phyloP scores from a whole-genome alignment of 2,113 vertebrate genomes.

The Catharus bicknelli region DNA sequence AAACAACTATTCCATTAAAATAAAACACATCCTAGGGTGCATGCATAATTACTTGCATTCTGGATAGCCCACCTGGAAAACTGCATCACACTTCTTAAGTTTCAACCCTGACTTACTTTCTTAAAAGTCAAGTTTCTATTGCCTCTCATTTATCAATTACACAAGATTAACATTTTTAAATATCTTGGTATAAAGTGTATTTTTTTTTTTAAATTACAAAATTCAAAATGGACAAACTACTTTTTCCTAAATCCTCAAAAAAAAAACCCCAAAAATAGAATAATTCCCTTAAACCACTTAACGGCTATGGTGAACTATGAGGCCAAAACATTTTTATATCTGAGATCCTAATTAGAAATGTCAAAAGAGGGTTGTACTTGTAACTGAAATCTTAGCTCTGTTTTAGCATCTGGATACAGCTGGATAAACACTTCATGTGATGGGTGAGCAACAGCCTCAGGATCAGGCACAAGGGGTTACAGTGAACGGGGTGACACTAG shows the following conservation, averaged over 20 bases:
- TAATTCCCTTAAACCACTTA: background rate
- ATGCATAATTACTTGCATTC: background rate
- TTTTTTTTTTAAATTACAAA: background rate
- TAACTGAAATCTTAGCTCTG: background rate
- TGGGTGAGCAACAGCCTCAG: background rate
- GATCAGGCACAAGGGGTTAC: too few relatives aligned
- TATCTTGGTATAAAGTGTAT: background rate
- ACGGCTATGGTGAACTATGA: background rate
- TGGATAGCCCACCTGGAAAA: background rate
- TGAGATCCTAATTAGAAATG: background rate
- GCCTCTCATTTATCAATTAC: background rate
- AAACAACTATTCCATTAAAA: background rate
- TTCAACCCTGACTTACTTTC: background rate
- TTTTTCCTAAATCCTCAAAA: background rate
- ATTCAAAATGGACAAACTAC: background rate
- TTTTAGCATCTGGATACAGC: background rate
- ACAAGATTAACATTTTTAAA: background rate
- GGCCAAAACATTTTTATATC: background rate
- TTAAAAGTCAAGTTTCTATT: background rate
- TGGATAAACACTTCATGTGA: background rate
- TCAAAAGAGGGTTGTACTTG: background rate
- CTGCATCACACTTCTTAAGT: background rate
- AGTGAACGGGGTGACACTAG: background rate
- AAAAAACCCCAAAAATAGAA: background rate
- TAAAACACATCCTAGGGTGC: background rate